phyloP scores from a whole-genome alignment of 30 jellyfish, hydroid and myxozoan genomes.

The Sanderia malayensis region DNA sequence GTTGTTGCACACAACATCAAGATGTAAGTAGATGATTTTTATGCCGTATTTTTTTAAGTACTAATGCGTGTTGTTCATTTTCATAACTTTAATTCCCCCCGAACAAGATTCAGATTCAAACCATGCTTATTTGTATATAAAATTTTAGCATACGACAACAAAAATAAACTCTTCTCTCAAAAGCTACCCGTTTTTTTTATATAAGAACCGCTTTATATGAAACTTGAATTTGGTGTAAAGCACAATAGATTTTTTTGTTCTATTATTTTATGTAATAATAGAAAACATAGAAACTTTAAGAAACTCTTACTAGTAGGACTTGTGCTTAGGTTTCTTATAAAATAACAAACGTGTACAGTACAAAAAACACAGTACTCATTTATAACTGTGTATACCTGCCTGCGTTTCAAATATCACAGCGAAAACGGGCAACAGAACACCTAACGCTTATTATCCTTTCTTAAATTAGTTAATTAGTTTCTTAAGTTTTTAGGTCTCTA shows the following conservation, averaged over 20 bases:
- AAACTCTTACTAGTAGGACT: background rate
- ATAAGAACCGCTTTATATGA: background rate
- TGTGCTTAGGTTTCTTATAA: background rate
- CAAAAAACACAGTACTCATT: background rate
- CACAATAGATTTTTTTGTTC: too few species aligned
- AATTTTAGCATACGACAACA: background rate
- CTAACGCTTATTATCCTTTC: background rate
- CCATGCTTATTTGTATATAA: background rate
- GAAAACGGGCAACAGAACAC: constrained; percentile 3
- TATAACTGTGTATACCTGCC: constrained; percentile 1
- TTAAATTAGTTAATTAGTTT: background rate
- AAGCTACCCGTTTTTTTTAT: background rate
- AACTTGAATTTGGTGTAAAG: background rate
- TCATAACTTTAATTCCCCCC: background rate
- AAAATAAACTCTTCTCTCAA: background rate
- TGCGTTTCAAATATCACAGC: background rate
- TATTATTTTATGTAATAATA: too few species aligned
- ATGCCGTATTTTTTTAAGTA: constrained; percentile 1
- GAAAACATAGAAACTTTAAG: background rate
- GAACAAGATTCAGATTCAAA: too few species aligned
- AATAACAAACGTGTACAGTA: background rate
- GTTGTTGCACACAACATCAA: background rate
- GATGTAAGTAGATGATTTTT: background rate
- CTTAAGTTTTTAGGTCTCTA: background rate
- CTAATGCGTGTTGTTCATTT: background rate